These are phyloP conservation scores for Gila robusta DNA, from an alignment of 2,797 vertebrate genomes.

Conservation along the genomic window DNA sequence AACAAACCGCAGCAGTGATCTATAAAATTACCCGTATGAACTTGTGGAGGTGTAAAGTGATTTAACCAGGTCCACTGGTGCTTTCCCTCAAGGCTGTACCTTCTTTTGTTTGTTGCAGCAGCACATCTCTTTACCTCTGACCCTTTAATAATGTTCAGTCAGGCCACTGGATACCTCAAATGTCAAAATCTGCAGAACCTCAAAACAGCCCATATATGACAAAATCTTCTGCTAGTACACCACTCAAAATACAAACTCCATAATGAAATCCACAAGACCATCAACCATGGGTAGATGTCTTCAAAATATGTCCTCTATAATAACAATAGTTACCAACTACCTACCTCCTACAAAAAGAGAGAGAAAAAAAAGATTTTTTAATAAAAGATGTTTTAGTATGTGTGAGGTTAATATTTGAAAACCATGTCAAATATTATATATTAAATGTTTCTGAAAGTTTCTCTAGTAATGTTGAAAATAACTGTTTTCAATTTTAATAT, in stretches of 20 bases:
- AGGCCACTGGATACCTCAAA: background rate
- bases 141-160: background rate
- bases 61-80: background rate
- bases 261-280: background rate
- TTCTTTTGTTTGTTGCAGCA: background rate
- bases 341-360: background rate
- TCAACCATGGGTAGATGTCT: background rate
- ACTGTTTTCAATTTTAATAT: no score
- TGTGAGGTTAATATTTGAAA: background rate
- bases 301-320: background rate
- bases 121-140: background rate
- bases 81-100: conserved; percentile 4
- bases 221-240: background rate
- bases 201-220: background rate
- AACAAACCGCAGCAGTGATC: conserved; percentile 13
- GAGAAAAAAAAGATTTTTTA: no score
- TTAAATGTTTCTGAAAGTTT: background rate
- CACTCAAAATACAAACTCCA: background rate
- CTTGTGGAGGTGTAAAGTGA: conserved; percentile 2
- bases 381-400: no score
- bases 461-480: background rate
- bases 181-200: background rate
- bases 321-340: background rate
- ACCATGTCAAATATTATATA: background rate
- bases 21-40: conserved; percentile 37